phyloP scores from a whole-genome alignment of 2,113 vertebrate genomes.

The Dunckerocampus dactyliophorus region DNA sequence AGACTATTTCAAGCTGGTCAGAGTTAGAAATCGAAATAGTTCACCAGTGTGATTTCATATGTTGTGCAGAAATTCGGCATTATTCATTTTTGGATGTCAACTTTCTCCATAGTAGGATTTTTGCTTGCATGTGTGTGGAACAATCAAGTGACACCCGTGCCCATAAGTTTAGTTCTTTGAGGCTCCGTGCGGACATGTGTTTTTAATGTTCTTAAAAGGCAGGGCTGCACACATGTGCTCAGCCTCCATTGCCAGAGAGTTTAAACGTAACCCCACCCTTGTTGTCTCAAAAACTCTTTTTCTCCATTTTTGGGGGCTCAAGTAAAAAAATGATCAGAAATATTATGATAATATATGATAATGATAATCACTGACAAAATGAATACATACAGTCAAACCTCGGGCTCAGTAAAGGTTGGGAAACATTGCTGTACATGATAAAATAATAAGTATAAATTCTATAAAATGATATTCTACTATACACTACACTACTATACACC shows the following conservation, averaged over 20 bases:
- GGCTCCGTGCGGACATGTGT: conserved; percentile 67
- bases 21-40: no score
- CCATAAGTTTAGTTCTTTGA: conserved; percentile 64
- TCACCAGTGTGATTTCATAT: no score
- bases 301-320: not conserved
- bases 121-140: conserved; percentile 7
- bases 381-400: no score
- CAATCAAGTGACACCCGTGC: conserved; percentile 56
- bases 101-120: not conserved
- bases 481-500: no score
- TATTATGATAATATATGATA: not conserved
- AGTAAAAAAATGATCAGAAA: not conserved
- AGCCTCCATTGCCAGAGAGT: conserved; percentile 41
- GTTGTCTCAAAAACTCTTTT: conserved; percentile 26
- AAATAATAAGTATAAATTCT: no score
- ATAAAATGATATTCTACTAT: no score
- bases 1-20: no score
- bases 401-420: no score
- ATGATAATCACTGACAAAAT: not conserved
- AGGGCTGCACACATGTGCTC: conserved; percentile 18
- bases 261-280: conserved; percentile 46
- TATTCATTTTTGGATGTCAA: no score
- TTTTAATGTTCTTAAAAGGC: conserved; percentile 70
- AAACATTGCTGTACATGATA: no score
- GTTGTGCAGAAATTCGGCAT: no score